Conservation (phyloP, 1,140 invertebrate genomes). For the Magallana gigas region DNA sequence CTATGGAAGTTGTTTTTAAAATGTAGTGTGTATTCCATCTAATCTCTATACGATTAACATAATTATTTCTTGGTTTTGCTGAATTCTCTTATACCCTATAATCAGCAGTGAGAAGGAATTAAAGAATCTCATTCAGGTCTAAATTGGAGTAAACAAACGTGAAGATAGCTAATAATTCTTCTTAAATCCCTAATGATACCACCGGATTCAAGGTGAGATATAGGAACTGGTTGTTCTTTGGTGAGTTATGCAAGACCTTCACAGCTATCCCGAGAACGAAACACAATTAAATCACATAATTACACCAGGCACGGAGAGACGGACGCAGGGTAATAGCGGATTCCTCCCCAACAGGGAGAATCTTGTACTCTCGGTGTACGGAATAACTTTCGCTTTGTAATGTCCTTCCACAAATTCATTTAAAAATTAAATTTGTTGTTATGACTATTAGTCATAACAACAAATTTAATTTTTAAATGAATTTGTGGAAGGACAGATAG, state of each 20-base stretch:
- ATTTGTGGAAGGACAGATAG: too few relatives aligned
- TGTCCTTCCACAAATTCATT: too few relatives aligned
- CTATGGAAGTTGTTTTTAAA: too few relatives aligned
- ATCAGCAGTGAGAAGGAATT: not conserved
- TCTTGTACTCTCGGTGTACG: not conserved
- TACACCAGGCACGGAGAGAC: not conserved
- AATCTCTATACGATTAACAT: too few relatives aligned
- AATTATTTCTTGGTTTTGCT: too few relatives aligned
- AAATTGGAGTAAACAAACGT: not conserved
- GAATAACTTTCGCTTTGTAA: slow-evolving; percentile 15
- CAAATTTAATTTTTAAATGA: too few relatives aligned
- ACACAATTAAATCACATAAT: slow-evolving; percentile 23
- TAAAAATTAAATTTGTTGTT: too few relatives aligned
- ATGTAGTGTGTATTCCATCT: too few relatives aligned
- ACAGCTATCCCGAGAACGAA: not conserved
- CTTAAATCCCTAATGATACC: not conserved
- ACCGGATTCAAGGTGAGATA: not conserved
- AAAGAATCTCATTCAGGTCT: not conserved
- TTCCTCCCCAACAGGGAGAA: slow-evolving; percentile 1
- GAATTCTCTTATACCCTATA: too few relatives aligned
- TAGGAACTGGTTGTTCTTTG: not conserved
- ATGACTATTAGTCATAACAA: too few relatives aligned
- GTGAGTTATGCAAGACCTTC: slow-evolving; percentile 22
- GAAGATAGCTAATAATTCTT: not conserved
- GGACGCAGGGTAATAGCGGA: not conserved